A percentile compares a stretch with the other conserved stretches of the same genome.
phyloP scores from a whole-genome alignment of 2,797 vertebrate genomes.

The Sternotherus odoratus region DNA sequence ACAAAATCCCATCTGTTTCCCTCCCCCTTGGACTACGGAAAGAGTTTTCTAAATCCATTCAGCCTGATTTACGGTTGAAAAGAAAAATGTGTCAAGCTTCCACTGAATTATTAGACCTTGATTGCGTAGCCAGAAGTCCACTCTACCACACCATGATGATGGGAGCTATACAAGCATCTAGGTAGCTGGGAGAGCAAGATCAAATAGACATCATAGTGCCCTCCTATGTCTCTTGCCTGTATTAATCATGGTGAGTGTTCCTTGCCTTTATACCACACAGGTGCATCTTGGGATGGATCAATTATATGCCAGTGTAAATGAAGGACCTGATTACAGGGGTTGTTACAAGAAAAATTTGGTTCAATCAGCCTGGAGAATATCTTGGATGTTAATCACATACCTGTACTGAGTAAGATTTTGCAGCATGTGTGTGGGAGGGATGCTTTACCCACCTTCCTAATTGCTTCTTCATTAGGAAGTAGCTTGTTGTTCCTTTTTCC shows the following conservation, averaged over 20 bases:
- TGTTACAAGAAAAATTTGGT: background rate
- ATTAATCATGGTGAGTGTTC: background rate
- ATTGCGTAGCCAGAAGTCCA: background rate
- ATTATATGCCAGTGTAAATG: background rate
- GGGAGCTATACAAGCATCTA: background rate
- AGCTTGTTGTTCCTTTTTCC: conserved; percentile 69
- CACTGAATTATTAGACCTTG: background rate
- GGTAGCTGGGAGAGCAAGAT: background rate
- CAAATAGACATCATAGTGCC: background rate
- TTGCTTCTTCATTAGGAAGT: conserved; percentile 78
- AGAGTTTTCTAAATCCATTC: background rate
- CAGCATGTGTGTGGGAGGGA: conserved; percentile 4
- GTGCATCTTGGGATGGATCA: background rate
- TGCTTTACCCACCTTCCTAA: conserved; percentile 77
- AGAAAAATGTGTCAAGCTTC: background rate
- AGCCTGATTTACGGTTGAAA: background rate
- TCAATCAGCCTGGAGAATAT: background rate
- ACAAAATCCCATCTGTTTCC: background rate
- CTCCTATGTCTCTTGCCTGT: background rate
- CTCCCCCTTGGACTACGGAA: background rate
- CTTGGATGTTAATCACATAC: background rate
- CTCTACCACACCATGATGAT: background rate
- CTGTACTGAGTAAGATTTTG: conserved; percentile 13
- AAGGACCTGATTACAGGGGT: background rate
- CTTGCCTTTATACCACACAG: background rate